These are phyloP conservation scores for Anodontia alba DNA, from an alignment of 2,888 invertebrate species.

Conservation along the genomic window DNA sequence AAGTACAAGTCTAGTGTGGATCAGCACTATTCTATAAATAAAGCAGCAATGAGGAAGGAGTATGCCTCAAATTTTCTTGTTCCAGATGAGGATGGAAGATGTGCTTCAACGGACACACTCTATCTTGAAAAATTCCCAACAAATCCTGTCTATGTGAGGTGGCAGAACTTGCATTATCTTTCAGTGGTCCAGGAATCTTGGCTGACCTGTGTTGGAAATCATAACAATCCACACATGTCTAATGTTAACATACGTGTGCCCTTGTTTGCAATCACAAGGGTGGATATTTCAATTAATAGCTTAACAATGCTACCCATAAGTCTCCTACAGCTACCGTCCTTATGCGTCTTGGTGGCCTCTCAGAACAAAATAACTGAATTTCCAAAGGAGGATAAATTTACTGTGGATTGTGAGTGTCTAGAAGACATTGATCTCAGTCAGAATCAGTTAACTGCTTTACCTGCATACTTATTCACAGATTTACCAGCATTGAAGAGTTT, in stretches of 20 bases:
- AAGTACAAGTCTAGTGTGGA: constrained; percentile 93
- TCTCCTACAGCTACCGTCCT: constrained; percentile 90
- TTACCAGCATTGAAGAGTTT: constrained; percentile 92
- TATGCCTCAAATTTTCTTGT: constrained; percentile 86
- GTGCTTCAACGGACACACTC: constrained; percentile 59
- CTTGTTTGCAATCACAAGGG: constrained; percentile 95
- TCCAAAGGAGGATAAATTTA: constrained; percentile 85
- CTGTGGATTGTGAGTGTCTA: constrained; percentile 88
- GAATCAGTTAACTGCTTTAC: constrained; percentile 93
- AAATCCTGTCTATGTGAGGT: constrained; percentile 92
- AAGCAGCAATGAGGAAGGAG: constrained; percentile 91
- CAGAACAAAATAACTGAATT: constrained; percentile 92
- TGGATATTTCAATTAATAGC: constrained; percentile 96
- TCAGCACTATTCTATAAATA: constrained; percentile 95
- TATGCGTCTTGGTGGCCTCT: constrained; percentile 95
- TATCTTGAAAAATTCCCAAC: constrained; percentile 65
- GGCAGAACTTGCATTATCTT: constrained; percentile 91
- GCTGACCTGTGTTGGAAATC: constrained; percentile 93
- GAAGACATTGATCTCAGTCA: constrained; percentile 95
- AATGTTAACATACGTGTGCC: constrained; percentile 89
- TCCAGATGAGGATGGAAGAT: constrained; percentile 80
- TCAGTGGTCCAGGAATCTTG: constrained; percentile 90
- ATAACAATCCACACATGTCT: constrained; percentile 93
- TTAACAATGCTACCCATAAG: constrained; percentile 91
- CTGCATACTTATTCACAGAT: constrained; percentile 91